Evolutionary conservation across 2,113 vertebrate species (phyloP).

Genomic region (Sinocyclocheilus rhinocerous): DNA sequence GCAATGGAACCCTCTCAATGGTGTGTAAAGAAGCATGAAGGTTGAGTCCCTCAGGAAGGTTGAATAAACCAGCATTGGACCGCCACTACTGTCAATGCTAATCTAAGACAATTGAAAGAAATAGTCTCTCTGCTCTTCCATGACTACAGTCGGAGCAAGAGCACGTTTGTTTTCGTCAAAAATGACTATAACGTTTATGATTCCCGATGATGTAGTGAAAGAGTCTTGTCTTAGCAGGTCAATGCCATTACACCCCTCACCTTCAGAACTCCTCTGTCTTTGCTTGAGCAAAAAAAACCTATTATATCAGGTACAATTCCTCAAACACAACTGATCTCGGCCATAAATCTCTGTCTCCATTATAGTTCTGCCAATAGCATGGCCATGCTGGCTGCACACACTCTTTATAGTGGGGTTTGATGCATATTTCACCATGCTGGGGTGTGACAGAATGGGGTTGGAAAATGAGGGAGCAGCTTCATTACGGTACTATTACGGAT

Average conservation of each 20-base stretch:
- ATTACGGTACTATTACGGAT: slow-evolving; percentile 54
- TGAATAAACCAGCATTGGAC: slow-evolving; percentile 11
- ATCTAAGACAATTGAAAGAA: slow-evolving; percentile 32
- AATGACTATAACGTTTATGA: slow-evolving; percentile 41
- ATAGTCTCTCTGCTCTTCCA: slow-evolving; percentile 51
- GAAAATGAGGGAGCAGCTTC: slow-evolving; percentile 67
- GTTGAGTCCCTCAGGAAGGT: slow-evolving; percentile 12
- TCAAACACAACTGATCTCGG: slow-evolving; percentile 67
- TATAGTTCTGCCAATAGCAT: slow-evolving; percentile 77
- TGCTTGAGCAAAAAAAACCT: slow-evolving; percentile 54
- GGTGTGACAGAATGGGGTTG: slow-evolving; percentile 87
- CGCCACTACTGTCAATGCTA: slow-evolving; percentile 32
- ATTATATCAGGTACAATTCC: slow-evolving; percentile 68
- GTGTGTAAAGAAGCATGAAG: slow-evolving; percentile 33
- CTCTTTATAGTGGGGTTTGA: slow-evolving; percentile 75
- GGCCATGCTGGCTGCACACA: slow-evolving; percentile 76
- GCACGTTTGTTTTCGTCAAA: slow-evolving; percentile 44
- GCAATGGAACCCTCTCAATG: slow-evolving; percentile 34
- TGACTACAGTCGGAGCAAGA: slow-evolving; percentile 5
- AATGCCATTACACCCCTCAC: slow-evolving; percentile 51
- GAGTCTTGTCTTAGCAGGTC: slow-evolving; percentile 49
- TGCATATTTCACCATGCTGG: slow-evolving; percentile 69
- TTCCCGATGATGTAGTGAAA: slow-evolving; percentile 37
- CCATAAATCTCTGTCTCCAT: slow-evolving; percentile 78
- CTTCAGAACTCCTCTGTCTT: slow-evolving; percentile 57